Base-by-base conservation (phyloP, 2,888 invertebrate genomes). In the Pteria penguin region DNA sequence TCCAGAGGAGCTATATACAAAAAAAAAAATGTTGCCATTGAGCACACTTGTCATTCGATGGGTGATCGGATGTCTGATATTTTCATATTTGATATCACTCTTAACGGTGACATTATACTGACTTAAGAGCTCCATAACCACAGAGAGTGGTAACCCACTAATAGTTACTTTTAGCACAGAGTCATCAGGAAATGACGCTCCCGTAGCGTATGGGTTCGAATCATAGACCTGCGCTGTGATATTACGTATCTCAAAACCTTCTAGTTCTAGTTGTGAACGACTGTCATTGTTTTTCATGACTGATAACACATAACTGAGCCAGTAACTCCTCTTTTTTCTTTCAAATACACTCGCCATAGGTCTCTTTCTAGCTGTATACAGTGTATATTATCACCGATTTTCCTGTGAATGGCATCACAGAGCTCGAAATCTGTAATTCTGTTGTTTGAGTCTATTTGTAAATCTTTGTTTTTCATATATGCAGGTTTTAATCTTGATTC, bases 11-110 rank as follows among this genome's bases (percentile, higher is more conserved):
- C 4, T 3, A 54, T 52, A 4, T 22, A n/a, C n/a, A n/a, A n/a
- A 54, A n/a, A 54, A n/a, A 8, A 54, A 54, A n/a, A n/a, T 27
- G 31, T 62, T 62, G 4, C 62, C 31, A n/a, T 62, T 62, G 22
- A 62, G 32, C 11, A 62, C 62, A 32, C 29, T 62, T 14, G 62
- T 62, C 62, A 27, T 62, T 29, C 62, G 62, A 14, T 62, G 62
- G 14, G 62, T 62, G 5, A 8, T 29, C 11, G 32, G n/a, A n/a
- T 62, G 62, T 62, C 62, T 58, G 26, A 58, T 58, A 14, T 58
- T 58, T 58, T 58, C 58, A 4, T 58, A 58, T 58, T 58, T 58
- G 18, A 58, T 18, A 14, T 58, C 58, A 58, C 58, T 58, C 24
- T 29, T 61, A 31, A 61, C 31, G 1, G 26, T 29, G 11, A 61